Evolutionary conservation across 2,797 vertebrate species (phyloP), one percentile per base, ranked within the genome.

Genomic region (Sandelia bainsii): DNA sequence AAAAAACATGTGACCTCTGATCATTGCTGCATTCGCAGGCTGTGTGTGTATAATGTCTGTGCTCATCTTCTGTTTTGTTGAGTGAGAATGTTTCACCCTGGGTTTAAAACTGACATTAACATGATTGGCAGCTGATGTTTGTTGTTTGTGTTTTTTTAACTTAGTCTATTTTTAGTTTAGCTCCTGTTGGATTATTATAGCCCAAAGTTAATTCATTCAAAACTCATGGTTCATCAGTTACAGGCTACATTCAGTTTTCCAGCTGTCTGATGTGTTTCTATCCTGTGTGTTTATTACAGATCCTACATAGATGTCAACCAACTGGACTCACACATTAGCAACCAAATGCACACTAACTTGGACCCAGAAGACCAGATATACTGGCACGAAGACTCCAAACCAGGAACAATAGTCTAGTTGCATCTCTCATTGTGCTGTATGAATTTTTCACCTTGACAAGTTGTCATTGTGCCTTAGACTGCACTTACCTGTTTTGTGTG

Each of bases 331-430:
- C 80, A 92, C 0, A 84, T 87, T 0, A 90, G 91, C 86, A 85
- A 84, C 85, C 94, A 44, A 50, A 8, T 94, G 88, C 93, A 94
- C 79, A 92, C 87, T 0, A 84, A 84, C 80, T 79, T 92, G 85
- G 94, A 96, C 60, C 88, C 92, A 8, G 91, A 92, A 0, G 96
- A 98, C 67, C 93, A 96, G 90, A 95, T 99, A 20, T 93, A 93
- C 63, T 99, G 98, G 98, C 97, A 99, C 0, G 97, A 97, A 86
- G 95, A 97, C 83, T 96, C 97, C 9, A 97, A 98, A 87, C 97
- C 98, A 0, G 98, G 98, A 90, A 99, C 98, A 0, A 97, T 99
- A 54, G 98, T 99, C 72, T 99, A 97, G 88, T 22, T 89, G 49
- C 62, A 8, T 64, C 29, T 66, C 65, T 70, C 53, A 16, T 52